Percentiles rank a stretch among this genome's conserved stretches.
Evolutionary conservation across 2,797 vertebrate species (phyloP).

Genomic region (Sardinella longiceps): DNA sequence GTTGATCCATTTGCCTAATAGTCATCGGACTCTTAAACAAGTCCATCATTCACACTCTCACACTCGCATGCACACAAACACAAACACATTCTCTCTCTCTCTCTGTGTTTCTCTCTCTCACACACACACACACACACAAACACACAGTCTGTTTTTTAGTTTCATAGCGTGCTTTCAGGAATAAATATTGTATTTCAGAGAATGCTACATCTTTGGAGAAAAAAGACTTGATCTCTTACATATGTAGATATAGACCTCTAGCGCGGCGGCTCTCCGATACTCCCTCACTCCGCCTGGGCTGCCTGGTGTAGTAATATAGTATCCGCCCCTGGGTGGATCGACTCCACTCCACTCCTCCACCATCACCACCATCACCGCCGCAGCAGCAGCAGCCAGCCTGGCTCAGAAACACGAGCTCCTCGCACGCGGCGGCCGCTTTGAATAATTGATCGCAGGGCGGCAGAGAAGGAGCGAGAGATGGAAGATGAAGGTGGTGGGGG

Average conservation of each 20-base stretch:
- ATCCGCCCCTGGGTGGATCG: not conserved
- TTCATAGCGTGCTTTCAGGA: no score
- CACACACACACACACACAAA: not conserved
- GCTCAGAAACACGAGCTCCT: conserved; percentile 56
- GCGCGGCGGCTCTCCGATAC: no score
- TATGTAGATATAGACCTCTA: no score
- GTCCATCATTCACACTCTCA: not conserved
- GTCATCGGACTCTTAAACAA: not conserved
- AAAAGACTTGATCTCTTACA: no score
- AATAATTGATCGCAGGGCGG: conserved; percentile 62
- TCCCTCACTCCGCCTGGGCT: no score
- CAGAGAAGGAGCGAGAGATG: conserved; percentile 10
- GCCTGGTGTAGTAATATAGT: not conserved
- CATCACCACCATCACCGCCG: no score
- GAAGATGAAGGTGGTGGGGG: not conserved
- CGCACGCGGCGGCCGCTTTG: conserved; percentile 51
- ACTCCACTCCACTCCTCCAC: no score
- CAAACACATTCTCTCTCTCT: no score
- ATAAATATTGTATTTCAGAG: not conserved
- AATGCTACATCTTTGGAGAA: not conserved
- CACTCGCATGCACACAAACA: no score
- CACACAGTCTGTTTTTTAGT: not conserved
- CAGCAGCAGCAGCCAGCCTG: not conserved
- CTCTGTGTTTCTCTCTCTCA: no score
- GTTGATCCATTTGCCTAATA: not conserved